phyloP scores from a whole-genome alignment of 2,888 invertebrate species.

The Tanaodytes sp. region DNA sequence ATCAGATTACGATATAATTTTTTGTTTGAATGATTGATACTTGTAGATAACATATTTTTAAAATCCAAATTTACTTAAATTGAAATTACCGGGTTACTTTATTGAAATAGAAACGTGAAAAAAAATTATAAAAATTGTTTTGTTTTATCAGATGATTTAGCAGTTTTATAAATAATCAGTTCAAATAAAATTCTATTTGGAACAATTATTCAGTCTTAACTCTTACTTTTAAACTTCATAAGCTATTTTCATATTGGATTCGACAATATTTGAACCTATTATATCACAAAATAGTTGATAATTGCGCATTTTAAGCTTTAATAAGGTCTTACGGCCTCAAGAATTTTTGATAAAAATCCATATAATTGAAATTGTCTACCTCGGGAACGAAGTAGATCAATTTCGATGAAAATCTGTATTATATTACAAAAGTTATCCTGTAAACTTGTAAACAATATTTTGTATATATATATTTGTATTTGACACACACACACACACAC shows the following conservation, averaged over 20 bases:
- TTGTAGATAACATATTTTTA: not conserved
- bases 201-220: not conserved
- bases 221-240: too few relatives aligned
- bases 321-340: conserved; percentile 33
- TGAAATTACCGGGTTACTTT: too few relatives aligned
- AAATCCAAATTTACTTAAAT: not conserved
- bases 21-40: too few relatives aligned
- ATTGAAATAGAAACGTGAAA: too few relatives aligned
- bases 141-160: not conserved
- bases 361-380: too few relatives aligned
- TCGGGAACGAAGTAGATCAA: conserved; percentile 21
- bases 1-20: too few relatives aligned
- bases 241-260: conserved; percentile 17
- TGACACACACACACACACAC: conserved; percentile 34
- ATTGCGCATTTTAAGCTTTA: conserved; percentile 35
- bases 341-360: conserved; percentile 42
- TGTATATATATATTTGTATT: conserved; percentile 47
- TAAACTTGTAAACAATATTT: conserved; percentile 50
- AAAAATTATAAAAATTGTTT: conserved; percentile 3
- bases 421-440: conserved; percentile 17
- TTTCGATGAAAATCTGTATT: conserved; percentile 19
- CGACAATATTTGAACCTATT: conserved; percentile 40
- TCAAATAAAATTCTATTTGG: too few relatives aligned
- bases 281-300: conserved; percentile 16
- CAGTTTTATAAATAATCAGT: not conserved